Conservation (phyloP, 1,140 invertebrate genomes). For the Psilanteris sp. region DNA sequence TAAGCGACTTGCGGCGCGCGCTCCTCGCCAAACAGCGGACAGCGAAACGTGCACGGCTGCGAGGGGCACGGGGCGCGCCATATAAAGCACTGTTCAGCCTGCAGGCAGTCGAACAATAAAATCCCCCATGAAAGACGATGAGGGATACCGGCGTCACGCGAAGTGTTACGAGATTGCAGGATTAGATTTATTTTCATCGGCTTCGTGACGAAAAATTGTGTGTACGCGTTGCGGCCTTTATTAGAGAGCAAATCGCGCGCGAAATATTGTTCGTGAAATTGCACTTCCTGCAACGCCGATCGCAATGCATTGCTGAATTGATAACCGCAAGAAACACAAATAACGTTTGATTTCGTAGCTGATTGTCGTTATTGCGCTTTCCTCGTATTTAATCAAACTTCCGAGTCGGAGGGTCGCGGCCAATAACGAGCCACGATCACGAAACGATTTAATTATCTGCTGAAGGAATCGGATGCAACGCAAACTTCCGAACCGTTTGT, state of each 20-base stretch:
- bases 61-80: not conserved
- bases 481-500: too few species aligned
- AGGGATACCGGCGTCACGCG: constrained; percentile 47
- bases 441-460: too few species aligned
- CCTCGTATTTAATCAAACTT: constrained; percentile 43
- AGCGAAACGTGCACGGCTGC: constrained; percentile 8
- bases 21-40: constrained; percentile 12
- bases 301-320: constrained; percentile 8
- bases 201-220: constrained; percentile 54
- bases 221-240: constrained; percentile 20
- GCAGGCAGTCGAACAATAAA: constrained; percentile 56
- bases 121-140: constrained; percentile 50
- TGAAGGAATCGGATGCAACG: too few species aligned
- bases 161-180: constrained; percentile 56
- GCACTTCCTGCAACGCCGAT: not conserved
- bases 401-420: too few species aligned
- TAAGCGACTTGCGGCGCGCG: constrained; percentile 52
- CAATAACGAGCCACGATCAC: too few species aligned
- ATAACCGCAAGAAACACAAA: constrained; percentile 26
- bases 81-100: constrained; percentile 48
- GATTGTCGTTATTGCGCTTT: too few species aligned
- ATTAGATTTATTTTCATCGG: constrained; percentile 60
- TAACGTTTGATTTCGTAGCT: too few species aligned
- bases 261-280: constrained; percentile 24
- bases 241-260: constrained; percentile 17